These are phyloP conservation scores for Amblyteles armatorius DNA, from an alignment of 2,888 invertebrate species.

Conservation along the genomic window DNA sequence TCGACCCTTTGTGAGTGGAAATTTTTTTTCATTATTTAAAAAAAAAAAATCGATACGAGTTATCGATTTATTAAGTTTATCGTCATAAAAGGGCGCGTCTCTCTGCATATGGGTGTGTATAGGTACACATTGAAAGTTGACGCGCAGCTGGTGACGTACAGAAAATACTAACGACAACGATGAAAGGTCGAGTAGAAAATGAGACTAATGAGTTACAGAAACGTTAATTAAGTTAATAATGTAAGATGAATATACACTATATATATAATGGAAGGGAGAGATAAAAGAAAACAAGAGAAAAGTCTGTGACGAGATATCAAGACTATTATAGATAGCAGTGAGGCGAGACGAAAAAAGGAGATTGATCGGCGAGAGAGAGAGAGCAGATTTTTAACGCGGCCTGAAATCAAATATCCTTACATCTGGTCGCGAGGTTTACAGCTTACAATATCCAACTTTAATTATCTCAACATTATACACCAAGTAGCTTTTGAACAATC, in stretches of 20 bases:
- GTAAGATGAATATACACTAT: no score
- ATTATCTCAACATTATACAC: no score
- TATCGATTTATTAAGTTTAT: no score
- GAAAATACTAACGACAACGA: no score
- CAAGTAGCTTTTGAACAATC: no score
- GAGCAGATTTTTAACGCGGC: constrained; percentile 30
- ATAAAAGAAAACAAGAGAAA: constrained; percentile 23
- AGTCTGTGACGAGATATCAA: constrained; percentile 33
- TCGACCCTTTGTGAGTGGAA: neutral
- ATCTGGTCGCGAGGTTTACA: neutral
- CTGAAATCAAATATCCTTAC: constrained; percentile 55
- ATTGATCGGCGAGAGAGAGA: constrained; percentile 57
- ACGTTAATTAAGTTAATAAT: neutral
- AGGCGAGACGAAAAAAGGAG: constrained; percentile 49
- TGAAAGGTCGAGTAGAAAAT: neutral
- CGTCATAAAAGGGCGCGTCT: no score
- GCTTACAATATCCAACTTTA: neutral
- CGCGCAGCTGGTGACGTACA: no score
- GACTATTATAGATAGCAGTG: constrained; percentile 30
- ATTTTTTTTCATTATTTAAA: no score
- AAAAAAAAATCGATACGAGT: no score
- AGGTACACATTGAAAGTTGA: no score
- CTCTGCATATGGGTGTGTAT: no score
- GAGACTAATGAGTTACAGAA: neutral
- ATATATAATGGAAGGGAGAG: neutral